Evolutionary conservation across 2,797 vertebrate genomes (phyloP).

Genomic region (Lepilemur septentrionalis): DNA sequence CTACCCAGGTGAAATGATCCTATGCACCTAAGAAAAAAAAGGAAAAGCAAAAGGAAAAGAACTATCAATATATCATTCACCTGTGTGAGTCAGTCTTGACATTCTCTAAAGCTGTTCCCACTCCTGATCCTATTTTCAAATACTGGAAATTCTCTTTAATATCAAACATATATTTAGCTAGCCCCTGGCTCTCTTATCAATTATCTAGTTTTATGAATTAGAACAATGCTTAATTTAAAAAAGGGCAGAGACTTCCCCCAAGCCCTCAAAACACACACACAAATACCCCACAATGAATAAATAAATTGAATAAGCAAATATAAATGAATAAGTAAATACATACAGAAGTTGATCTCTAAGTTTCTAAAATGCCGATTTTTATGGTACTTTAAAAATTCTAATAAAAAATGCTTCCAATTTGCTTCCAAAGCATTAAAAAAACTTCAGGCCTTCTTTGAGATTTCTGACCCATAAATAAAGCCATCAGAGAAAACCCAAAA

Average conservation of each 20-base stretch:
- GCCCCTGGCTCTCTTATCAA: neutral
- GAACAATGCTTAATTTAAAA: neutral
- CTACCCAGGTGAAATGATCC: neutral
- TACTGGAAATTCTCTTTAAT: neutral
- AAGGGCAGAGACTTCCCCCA: neutral
- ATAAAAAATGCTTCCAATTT: constrained; percentile 36
- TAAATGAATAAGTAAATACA: neutral
- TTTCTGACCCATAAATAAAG: constrained; percentile 25
- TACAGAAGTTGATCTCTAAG: neutral
- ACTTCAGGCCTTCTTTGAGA: neutral
- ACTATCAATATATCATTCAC: neutral
- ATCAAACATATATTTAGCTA: neutral
- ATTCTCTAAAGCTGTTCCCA: neutral
- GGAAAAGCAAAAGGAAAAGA: neutral
- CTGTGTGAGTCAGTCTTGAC: neutral
- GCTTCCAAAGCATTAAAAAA: constrained; percentile 7
- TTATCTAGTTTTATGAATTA: neutral
- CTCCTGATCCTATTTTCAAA: neutral
- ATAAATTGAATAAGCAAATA: neutral
- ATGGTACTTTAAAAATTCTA: neutral
- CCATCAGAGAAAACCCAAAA: constrained; percentile 13
- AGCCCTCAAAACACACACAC: neutral
- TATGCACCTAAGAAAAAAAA: neutral
- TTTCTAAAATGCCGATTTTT: neutral
- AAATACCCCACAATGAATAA: neutral